phyloP scores from a whole-genome alignment of 2,888 invertebrate species.

The Dichetophora obliterata region DNA sequence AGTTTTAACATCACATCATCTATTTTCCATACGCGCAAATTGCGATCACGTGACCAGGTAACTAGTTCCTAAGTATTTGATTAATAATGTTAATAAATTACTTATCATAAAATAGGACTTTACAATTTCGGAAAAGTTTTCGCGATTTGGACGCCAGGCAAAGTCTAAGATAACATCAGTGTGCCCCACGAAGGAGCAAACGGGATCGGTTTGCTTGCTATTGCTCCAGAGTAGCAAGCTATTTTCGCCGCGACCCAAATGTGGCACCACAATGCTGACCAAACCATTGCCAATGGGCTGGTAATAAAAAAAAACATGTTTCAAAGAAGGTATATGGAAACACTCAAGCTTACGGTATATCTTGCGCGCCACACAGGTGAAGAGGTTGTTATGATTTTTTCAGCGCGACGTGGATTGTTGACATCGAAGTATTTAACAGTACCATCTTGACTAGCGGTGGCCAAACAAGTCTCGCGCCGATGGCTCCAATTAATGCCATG shows the following conservation, averaged over 20 bases:
- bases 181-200: conserved; percentile 94
- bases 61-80: conserved; percentile 76
- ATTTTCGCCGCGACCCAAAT: conserved; percentile 89
- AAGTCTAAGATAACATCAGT: conserved; percentile 95
- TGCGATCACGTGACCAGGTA: conserved; percentile 96
- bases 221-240: conserved; percentile 84
- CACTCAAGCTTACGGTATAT: conserved; percentile 74
- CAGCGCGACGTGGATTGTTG: conserved; percentile 85
- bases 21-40: conserved; percentile 90
- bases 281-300: conserved; percentile 93
- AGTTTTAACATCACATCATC: conserved; percentile 87
- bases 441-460: conserved; percentile 95
- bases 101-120: conserved; percentile 36
- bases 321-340: background rate
- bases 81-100: background rate
- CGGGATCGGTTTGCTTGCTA: conserved; percentile 77
- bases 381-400: conserved; percentile 86
- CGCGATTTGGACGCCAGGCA: conserved; percentile 86
- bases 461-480: conserved; percentile 84
- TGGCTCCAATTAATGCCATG: conserved; percentile 96
- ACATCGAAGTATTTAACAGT: conserved; percentile 96
- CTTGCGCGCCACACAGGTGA: conserved; percentile 92
- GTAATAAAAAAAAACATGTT: conserved; percentile 48
- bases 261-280: conserved; percentile 92
- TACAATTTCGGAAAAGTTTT: conserved; percentile 67